These are phyloP conservation scores for Urechis unicinctus DNA, from an alignment of 2,888 invertebrate species.

Conservation along the genomic window DNA sequence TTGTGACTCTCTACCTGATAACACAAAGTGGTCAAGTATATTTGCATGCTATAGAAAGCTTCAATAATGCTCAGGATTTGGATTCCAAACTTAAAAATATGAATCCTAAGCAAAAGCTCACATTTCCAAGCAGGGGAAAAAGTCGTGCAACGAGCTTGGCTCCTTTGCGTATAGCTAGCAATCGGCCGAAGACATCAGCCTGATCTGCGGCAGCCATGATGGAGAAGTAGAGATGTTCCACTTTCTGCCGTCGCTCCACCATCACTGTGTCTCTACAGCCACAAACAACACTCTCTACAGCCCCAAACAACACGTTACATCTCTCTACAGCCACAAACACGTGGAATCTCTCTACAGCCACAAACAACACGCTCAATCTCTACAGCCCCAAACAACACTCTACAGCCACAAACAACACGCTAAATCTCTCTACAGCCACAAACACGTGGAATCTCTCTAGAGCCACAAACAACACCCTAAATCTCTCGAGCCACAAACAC, in stretches of 20 bases:
- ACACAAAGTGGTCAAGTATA: too few relatives aligned
- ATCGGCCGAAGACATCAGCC: constrained; percentile 15
- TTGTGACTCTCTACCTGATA: constrained; percentile 9
- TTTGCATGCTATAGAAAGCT: too few relatives aligned
- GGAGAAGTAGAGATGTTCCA: too few relatives aligned
- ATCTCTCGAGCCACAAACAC: not conserved
- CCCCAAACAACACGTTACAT: not conserved
- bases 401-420: not conserved
- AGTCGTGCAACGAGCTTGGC: constrained; percentile 36
- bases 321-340: constrained; percentile 16
- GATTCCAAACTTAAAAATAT: too few relatives aligned
- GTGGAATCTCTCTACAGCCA: too few relatives aligned
- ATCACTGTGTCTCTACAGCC: not conserved
- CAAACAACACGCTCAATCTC: not conserved
- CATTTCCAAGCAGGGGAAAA: constrained; percentile 37
- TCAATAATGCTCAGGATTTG: too few relatives aligned
- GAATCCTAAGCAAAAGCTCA: too few relatives aligned
- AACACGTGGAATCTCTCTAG: not conserved
- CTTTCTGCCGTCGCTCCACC: too few relatives aligned
- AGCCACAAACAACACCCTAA: too few relatives aligned
- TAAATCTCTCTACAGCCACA: not conserved
- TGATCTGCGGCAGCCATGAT: too few relatives aligned
- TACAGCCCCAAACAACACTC: not conserved
- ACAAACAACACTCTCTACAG: not conserved
- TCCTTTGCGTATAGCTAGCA: constrained; percentile 41